Conservation (phyloP, 2,113 vertebrate species). For the Istiophorus platypterus region DNA sequence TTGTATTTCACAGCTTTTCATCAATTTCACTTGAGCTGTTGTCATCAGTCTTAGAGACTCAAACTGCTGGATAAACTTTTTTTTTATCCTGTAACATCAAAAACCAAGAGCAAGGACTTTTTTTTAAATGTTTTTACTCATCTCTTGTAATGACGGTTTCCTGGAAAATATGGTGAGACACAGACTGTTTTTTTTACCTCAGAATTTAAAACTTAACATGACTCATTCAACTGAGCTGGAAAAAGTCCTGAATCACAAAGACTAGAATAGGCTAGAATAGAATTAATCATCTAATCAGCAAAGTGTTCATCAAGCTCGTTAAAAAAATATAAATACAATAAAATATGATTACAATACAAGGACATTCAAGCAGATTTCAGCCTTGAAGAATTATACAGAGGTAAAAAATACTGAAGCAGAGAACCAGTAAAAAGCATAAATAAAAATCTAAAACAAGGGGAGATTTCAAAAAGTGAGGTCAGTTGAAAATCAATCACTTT, state of each 20-base stretch:
- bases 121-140: slow-evolving; percentile 20
- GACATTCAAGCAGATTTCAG: too few species aligned
- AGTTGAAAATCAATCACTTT: background rate
- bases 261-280: background rate
- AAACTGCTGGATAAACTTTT: slow-evolving; percentile 39
- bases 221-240: background rate
- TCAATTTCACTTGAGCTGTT: background rate
- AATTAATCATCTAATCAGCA: too few species aligned
- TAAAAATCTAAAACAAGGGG: too few species aligned
- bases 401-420: background rate
- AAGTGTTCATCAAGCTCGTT: background rate
- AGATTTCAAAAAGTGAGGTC: background rate
- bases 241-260: slow-evolving; percentile 8
- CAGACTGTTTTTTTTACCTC: background rate
- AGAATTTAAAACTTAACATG: background rate
- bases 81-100: too few species aligned
- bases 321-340: background rate
- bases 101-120: background rate
- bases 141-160: background rate
- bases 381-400: too few species aligned
- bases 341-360: background rate
- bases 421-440: background rate
- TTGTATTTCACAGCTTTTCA: background rate
- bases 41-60: slow-evolving; percentile 21
- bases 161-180: background rate